Base-by-base conservation (phyloP, 1,140 invertebrate genomes). In the Neocloeon triangulifer region DNA sequence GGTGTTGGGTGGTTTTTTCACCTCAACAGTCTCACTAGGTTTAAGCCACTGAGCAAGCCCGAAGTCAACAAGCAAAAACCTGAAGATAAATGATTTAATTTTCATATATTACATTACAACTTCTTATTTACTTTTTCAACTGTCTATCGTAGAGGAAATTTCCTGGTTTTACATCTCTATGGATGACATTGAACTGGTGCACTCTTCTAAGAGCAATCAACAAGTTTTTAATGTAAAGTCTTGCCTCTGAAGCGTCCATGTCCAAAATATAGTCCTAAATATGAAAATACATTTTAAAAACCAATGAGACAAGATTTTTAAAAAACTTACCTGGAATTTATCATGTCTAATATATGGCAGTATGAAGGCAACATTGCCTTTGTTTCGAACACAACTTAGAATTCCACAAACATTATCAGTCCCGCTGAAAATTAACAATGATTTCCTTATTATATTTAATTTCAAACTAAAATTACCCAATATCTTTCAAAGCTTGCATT, bases 81-180 rank as follows among this genome's bases (percentile, higher is more conserved):
- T 70, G 41, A 28, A 43, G 46, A 30, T 33, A 27, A 1, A 18
- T 32, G 18, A 32, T 20, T 19, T 17, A n/a, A 10, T 33, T n/a
- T n/a, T n/a, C n/a, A n/a, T 9, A 23, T 25, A 25, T 9, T 10
- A 33, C 16, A 28, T 5, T 16, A 18, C 26, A n/a, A n/a, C n/a
- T n/a, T n/a, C n/a, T n/a, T n/a, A 56, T 50, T 61, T 59, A 79
- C 73, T 66, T 64, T 52, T 64, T 67, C 30, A 64, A 66, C n/a
- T 58, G 55, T 19, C 79, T 57, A 51, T 88, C 73, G 46, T 84
- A 91, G 1, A 91, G 58, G 50, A 91, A 91, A 56, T 92, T 92
- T 49, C 69, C 78, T 4, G 86, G 84, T 56, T 91, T 91, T n/a
- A 92, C 66, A 50, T 92, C 85, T 41, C 86, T 59, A 50, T 92